Base-by-base conservation (phyloP, 2,888 invertebrate species). In the Rotaria macrura region DNA sequence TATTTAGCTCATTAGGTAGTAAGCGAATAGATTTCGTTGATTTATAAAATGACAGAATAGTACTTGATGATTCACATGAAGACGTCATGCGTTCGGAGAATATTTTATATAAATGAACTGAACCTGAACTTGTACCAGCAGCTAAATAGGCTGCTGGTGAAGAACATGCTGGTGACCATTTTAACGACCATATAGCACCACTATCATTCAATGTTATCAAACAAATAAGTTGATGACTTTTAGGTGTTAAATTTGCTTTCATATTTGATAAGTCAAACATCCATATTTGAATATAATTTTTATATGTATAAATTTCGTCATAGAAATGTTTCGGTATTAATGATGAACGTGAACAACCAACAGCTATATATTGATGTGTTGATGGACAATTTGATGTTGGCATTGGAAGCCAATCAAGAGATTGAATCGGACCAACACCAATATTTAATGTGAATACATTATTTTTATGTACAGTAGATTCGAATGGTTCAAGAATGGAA, bases 271-370 rank as follows among this genome's bases (percentile, higher is more conserved):
- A 43, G 43, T 79, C 43, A 79, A 79, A 79, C 43, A n/a, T 43
- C 79, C 79, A 79, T 25, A 79, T 43, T 25, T 79, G 79, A 43
- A 79, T 79, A 43, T 43, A 79, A 43, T 79, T 79, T 79, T 79
- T 43, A 43, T 79, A 79, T n/a, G 79, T n/a, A 79, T 79, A 79
- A 1, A 12, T 79, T 43, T 79, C 79, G 6, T 79, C 43, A 43
- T 79, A 79, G 25, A 43, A 43, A 79, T 79, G 79, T 79, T 79
- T 79, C 10, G 40, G 4, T n/a, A 79, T 14, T 40, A 79, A 14
- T 43, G 79, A 79, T 43, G 79, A 79, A 79, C 79, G 79, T 40
- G 79, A 43, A 79, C 79, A 40, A 43, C 79, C 43, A 9, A 79
- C 43, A 43, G 79, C 79, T 40, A 79, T 25, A 43, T 79, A 79